phyloP scores from a whole-genome alignment of 2,797 vertebrate species.

The Catostomus latipinnis region DNA sequence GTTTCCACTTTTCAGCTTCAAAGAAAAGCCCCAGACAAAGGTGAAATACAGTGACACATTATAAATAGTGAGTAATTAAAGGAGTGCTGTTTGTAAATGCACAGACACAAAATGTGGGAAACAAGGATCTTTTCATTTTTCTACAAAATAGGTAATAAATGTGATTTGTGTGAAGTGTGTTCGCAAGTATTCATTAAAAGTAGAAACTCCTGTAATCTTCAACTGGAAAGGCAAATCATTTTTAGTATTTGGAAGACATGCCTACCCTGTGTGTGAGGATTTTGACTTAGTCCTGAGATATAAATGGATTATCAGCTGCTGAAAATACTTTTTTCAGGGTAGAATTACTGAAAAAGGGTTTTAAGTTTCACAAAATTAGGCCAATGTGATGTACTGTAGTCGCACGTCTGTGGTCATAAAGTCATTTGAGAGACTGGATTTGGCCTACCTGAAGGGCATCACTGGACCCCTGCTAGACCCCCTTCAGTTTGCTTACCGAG shows the following conservation, averaged over 20 bases:
- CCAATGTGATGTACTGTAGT: not conserved
- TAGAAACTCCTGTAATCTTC: conserved; percentile 4
- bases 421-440: not conserved
- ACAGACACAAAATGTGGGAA: too few relatives aligned
- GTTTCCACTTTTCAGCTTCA: too few relatives aligned
- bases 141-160: too few relatives aligned
- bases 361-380: too few relatives aligned
- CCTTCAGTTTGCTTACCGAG: too few relatives aligned
- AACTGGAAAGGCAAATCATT: conserved; percentile 7
- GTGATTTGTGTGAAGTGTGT: too few relatives aligned
- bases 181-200: not conserved
- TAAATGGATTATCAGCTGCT: not conserved
- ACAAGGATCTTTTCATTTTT: not conserved
- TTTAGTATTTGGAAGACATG: not conserved
- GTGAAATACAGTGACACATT: too few relatives aligned
- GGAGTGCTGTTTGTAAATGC: too few relatives aligned
- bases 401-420: not conserved
- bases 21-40: too few relatives aligned
- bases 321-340: not conserved
- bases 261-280: conserved; percentile 8
- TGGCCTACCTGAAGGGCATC: too few relatives aligned
- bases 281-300: not conserved
- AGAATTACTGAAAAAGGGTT: not conserved
- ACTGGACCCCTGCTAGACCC: too few relatives aligned
- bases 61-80: too few relatives aligned